Evolutionary conservation across 2,797 vertebrate genomes (phyloP).

Genomic region (Argentina silus): DNA sequence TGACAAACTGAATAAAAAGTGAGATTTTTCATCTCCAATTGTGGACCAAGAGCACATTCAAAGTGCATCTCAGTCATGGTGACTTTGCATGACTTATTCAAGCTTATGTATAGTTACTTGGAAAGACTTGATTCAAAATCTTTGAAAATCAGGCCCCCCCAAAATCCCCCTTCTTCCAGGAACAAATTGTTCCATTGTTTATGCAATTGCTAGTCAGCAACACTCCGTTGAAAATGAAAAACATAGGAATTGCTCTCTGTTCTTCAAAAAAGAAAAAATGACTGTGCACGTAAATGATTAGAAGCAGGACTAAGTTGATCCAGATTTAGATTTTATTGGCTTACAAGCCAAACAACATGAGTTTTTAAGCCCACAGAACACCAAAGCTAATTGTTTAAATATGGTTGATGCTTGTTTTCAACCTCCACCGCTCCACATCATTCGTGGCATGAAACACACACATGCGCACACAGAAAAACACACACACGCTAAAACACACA

Average conservation of each 20-base stretch:
- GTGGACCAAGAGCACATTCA: no score
- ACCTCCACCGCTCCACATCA: constrained; percentile 58
- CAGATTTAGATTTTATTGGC: constrained; percentile 57
- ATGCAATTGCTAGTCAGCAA: background rate
- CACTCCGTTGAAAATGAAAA: background rate
- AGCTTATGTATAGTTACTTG: background rate
- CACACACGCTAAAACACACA: constrained; percentile 39
- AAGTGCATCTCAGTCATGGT: no score
- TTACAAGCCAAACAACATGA: constrained; percentile 73
- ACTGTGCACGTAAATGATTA: constrained; percentile 40
- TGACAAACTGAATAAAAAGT: background rate
- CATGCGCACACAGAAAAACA: constrained; percentile 13
- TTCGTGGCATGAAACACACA: constrained; percentile 21
- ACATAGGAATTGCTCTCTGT: background rate
- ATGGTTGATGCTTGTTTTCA: constrained; percentile 67
- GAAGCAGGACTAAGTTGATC: constrained; percentile 54
- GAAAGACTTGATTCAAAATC: background rate
- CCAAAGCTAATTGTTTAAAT: constrained; percentile 74
- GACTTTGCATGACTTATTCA: background rate
- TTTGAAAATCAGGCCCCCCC: background rate
- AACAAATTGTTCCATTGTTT: background rate
- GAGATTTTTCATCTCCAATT: background rate
- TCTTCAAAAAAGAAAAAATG: constrained; percentile 7
- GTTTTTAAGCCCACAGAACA: constrained; percentile 58
- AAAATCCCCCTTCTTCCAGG: background rate